Conservation (phyloP, 1,140 invertebrate genomes). For the Metopolophium dirhodum region DNA sequence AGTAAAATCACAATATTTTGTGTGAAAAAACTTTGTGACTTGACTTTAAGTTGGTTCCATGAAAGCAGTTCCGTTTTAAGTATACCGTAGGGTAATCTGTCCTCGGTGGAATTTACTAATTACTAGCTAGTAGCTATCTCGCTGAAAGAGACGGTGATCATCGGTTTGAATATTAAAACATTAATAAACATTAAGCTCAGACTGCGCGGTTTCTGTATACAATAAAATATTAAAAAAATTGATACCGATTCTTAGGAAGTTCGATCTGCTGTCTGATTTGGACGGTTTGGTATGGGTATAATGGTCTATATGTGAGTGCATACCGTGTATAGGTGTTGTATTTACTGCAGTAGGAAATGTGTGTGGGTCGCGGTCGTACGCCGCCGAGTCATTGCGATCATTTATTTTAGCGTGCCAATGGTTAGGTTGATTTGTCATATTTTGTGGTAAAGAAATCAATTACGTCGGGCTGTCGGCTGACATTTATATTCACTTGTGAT, state of each 20-base stretch:
- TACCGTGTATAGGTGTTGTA: not conserved
- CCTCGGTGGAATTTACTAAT: not conserved
- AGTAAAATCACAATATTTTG: not conserved
- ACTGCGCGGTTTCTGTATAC: not conserved
- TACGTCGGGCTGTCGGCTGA: too few species aligned
- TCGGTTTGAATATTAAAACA: not conserved
- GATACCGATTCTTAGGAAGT: not conserved
- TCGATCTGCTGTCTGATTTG: not conserved
- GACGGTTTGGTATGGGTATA: not conserved
- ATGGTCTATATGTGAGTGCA: not conserved
- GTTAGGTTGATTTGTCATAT: not conserved
- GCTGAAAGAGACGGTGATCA: not conserved
- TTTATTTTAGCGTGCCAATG: not conserved
- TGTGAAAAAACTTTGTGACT: not conserved
- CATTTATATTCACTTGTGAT: not conserved
- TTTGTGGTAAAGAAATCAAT: not conserved
- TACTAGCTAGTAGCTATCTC: not conserved
- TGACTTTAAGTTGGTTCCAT: not conserved
- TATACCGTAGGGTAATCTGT: not conserved
- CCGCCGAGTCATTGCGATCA: not conserved
- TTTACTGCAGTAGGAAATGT: not conserved
- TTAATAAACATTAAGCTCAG: not conserved
- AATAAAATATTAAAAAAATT: not conserved
- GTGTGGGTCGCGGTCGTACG: not conserved
- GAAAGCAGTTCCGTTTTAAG: not conserved